These are phyloP conservation scores for Diachasma alloeum DNA, from an alignment of 1,140 invertebrate genomes.

Conservation along the genomic window DNA sequence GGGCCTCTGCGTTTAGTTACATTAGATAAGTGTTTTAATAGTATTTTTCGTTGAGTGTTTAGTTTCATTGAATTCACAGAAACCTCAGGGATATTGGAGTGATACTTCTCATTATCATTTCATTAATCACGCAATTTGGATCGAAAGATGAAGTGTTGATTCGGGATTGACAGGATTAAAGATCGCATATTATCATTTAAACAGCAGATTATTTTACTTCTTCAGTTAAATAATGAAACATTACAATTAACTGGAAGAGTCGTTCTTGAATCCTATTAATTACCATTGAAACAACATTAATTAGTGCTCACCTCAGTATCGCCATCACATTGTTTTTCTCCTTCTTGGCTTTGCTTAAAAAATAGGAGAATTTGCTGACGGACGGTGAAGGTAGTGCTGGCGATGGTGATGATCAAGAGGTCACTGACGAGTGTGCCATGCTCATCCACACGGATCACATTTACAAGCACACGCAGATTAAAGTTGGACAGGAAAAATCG, in stretches of 20 bases:
- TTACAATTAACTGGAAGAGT: too few species aligned
- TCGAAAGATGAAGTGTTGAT: too few species aligned
- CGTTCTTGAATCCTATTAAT: not conserved
- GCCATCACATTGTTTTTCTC: not conserved
- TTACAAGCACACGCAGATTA: conserved; percentile 58
- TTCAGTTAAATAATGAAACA: too few species aligned
- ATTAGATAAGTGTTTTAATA: not conserved
- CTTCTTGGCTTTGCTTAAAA: conserved; percentile 40
- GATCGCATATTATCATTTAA: too few species aligned
- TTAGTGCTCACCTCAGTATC: conserved; percentile 12
- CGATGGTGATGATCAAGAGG: conserved; percentile 73
- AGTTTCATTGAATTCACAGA: too few species aligned
- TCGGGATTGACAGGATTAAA: too few species aligned
- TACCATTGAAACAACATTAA: not conserved
- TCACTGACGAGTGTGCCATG: conserved; percentile 86
- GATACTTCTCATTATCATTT: too few species aligned
- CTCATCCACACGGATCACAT: conserved; percentile 74
- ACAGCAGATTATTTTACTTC: too few species aligned
- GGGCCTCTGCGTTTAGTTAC: not conserved
- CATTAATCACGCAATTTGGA: too few species aligned
- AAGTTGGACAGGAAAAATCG: conserved; percentile 55
- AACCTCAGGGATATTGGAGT: too few species aligned
- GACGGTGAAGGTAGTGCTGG: conserved; percentile 70
- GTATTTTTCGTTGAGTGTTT: conserved; percentile 1
- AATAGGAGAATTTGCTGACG: conserved; percentile 69